These are phyloP conservation scores for Kryptolebias ocellatus DNA, from an alignment of 2,797 vertebrate species.

Conservation along the genomic window DNA sequence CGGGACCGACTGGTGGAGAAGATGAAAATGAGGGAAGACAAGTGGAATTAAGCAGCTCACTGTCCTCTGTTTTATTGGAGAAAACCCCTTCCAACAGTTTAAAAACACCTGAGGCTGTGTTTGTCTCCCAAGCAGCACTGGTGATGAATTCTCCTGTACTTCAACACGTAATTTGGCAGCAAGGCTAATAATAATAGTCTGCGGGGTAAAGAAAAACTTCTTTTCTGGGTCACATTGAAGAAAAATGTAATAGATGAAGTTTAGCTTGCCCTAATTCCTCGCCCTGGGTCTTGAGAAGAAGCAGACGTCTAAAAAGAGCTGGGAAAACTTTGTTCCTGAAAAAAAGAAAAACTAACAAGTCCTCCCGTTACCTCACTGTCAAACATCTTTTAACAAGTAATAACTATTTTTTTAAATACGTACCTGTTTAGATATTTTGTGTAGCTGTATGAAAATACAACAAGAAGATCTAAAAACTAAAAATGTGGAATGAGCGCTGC, in stretches of 20 bases:
- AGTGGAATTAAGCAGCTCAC: not conserved
- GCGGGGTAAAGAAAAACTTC: not conserved
- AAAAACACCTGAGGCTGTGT: constrained; percentile 19
- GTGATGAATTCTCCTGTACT: not conserved
- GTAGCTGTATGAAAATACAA: not conserved
- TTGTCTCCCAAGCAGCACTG: not conserved
- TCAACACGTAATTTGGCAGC: constrained; percentile 6
- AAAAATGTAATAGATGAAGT: not conserved
- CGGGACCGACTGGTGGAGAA: not conserved
- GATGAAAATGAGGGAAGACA: not conserved
- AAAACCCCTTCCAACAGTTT: constrained; percentile 13
- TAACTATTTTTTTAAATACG: not conserved
- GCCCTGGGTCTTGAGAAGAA: constrained; percentile 1
- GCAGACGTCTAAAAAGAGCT: constrained; percentile 5
- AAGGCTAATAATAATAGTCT: constrained; percentile 13
- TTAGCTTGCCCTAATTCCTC: constrained; percentile 26
- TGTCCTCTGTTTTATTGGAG: not conserved
- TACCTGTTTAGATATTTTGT: not conserved
- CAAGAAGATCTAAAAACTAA: not conserved
- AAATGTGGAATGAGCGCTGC: not conserved
- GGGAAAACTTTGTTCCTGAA: constrained; percentile 2
- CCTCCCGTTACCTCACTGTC: not conserved
- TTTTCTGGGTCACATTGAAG: constrained; percentile 8
- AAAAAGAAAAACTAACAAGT: not conserved
- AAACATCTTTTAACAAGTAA: not conserved